Percentiles rank a stretch among this genome's conserved stretches.
phyloP scores from a whole-genome alignment of 2,888 invertebrate species.

The Unio delphinus region DNA sequence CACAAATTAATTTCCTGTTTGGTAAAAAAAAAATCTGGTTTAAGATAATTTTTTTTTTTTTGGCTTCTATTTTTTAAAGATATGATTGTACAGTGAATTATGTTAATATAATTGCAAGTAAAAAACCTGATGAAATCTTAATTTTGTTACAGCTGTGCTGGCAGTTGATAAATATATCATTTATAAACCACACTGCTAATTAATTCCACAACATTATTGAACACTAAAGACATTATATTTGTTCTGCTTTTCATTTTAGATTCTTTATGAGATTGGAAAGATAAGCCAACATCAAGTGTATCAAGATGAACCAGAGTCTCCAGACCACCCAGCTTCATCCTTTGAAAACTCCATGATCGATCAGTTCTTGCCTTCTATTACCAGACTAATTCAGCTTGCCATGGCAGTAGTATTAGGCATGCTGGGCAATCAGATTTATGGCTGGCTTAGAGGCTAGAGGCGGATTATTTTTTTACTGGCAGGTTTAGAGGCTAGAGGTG shows the following conservation, averaged over 20 bases:
- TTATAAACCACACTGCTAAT: no score
- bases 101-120: no score
- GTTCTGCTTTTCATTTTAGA: constrained; percentile 19
- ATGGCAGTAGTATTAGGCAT: constrained; percentile 11
- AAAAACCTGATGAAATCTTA: no score
- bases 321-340: constrained; percentile 23
- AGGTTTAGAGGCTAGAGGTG: constrained; percentile 12
- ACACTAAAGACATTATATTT: background rate
- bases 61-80: no score
- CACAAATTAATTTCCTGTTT: no score
- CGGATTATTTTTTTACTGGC: background rate
- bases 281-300: constrained; percentile 54
- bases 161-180: no score
- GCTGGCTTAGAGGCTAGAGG: constrained; percentile 18
- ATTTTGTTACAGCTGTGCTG: no score
- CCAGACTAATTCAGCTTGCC: constrained; percentile 15
- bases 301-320: constrained; percentile 53
- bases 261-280: constrained; percentile 47
- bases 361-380: constrained; percentile 23
- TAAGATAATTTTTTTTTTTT: no score
- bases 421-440: constrained; percentile 13
- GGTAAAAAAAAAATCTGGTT: no score
- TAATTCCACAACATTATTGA: background rate
- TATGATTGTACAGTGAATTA: no score
- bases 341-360: constrained; percentile 17